These are phyloP conservation scores for Bombus breviceps DNA, from an alignment of 1,140 invertebrate species.

Conservation along the genomic window DNA sequence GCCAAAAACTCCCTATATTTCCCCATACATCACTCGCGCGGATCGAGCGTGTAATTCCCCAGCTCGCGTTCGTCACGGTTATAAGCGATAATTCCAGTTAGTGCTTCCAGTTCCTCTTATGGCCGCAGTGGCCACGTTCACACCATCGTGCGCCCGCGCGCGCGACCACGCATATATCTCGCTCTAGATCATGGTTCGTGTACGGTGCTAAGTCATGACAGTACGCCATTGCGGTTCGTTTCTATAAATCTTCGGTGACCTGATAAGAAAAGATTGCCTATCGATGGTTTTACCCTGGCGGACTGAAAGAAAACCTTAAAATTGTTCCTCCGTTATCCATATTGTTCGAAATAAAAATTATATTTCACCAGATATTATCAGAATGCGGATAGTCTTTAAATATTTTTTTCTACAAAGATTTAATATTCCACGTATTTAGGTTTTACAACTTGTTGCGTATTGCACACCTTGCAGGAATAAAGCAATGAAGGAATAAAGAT, in stretches of 20 bases:
- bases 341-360: neutral
- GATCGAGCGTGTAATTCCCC: conserved; percentile 62
- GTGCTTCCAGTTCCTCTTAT: conserved; percentile 38
- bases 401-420: neutral
- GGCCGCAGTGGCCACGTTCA: neutral
- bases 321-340: too few species aligned
- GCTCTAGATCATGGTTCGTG: conserved; percentile 51
- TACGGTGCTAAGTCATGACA: conserved; percentile 53
- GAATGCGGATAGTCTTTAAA: neutral
- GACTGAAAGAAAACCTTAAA: too few species aligned
- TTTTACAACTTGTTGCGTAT: neutral
- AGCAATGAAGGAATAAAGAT: too few species aligned
- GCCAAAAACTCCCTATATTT: conserved; percentile 16
- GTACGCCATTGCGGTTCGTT: conserved; percentile 62
- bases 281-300: neutral
- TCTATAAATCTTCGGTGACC: conserved; percentile 67
- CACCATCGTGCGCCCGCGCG: neutral
- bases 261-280: conserved; percentile 69
- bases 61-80: conserved; percentile 24
- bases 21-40: neutral
- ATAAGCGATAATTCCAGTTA: conserved; percentile 22
- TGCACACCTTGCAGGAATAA: too few species aligned
- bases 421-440: neutral
- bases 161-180: conserved; percentile 35
- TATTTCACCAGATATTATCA: neutral